A percentile compares a stretch with the other conserved stretches of the same genome.
These are phyloP conservation scores for Aricia artaxerxes DNA, from an alignment of 2,888 invertebrate species.

Conservation along the genomic window DNA sequence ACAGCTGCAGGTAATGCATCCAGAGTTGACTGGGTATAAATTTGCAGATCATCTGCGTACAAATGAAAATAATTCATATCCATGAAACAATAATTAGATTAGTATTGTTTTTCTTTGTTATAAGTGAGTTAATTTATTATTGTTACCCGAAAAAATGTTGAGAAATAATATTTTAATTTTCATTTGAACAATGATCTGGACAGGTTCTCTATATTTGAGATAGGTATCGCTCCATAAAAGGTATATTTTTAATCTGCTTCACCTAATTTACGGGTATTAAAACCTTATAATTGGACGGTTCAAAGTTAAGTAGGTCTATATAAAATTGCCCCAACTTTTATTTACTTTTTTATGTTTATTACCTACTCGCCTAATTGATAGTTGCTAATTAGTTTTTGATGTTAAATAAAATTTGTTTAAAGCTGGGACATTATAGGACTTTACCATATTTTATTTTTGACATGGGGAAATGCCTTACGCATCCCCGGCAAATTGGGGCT, in stretches of 20 bases:
- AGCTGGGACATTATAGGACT: not conserved
- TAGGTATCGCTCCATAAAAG: not conserved
- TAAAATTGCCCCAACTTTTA: not conserved
- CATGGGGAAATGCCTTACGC: no score
- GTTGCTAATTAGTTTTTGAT: slow-evolving; percentile 5
- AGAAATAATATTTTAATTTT: not conserved
- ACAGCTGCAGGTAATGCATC: no score
- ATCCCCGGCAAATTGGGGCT: no score
- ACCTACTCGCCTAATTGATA: not conserved
- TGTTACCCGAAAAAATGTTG: no score
- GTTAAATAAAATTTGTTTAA: not conserved
- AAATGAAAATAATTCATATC: no score
- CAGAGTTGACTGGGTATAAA: no score
- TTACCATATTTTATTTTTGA: no score
- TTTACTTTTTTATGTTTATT: not conserved
- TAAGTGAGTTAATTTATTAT: no score
- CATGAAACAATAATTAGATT: no score
- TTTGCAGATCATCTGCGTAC: no score
- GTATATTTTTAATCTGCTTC: not conserved
- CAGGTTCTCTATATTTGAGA: not conserved
- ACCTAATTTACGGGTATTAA: slow-evolving; percentile 6
- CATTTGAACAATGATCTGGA: not conserved
- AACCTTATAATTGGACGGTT: not conserved
- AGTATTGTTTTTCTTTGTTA: no score
- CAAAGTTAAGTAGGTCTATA: slow-evolving; percentile 1